Conservation (phyloP, 2,888 invertebrate genomes). For the Mechanitis mazaeus region DNA sequence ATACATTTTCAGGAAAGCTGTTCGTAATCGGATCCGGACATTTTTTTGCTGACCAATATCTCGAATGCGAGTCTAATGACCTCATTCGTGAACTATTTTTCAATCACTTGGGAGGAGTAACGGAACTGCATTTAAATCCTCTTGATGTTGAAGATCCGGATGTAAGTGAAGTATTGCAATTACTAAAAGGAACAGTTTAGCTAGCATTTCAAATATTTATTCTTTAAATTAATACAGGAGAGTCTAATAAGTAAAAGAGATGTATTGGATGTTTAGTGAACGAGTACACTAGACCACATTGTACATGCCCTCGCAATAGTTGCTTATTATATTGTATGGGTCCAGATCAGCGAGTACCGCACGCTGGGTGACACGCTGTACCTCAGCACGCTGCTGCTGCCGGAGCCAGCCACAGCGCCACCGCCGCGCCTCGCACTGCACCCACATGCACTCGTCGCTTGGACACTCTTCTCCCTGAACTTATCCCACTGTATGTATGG, state of each 20-base stretch:
- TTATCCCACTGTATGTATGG: constrained; percentile 53
- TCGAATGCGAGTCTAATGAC: constrained; percentile 95
- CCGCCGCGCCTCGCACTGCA: constrained; percentile 64
- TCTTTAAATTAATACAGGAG: too few species aligned
- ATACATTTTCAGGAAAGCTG: constrained; percentile 78
- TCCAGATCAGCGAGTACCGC: constrained; percentile 91
- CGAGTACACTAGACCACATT: too few species aligned
- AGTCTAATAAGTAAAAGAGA: too few species aligned
- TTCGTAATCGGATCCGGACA: constrained; percentile 94
- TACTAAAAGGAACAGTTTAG: background rate
- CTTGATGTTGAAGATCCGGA: constrained; percentile 97
- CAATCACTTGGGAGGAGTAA: constrained; percentile 82
- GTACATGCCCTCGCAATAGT: too few species aligned
- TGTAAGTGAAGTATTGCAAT: constrained; percentile 63
- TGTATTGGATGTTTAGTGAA: too few species aligned
- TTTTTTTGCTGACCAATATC: constrained; percentile 94
- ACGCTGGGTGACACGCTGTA: constrained; percentile 92
- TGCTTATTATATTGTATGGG: constrained; percentile 14
- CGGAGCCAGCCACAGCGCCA: constrained; percentile 62
- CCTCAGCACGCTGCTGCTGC: constrained; percentile 58
- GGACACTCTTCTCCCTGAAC: constrained; percentile 86
- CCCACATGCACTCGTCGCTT: constrained; percentile 84
- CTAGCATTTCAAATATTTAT: too few species aligned
- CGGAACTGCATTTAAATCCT: constrained; percentile 82
- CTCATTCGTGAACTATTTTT: constrained; percentile 92